phyloP scores from a whole-genome alignment of 2,888 invertebrate species.

The Drosophila suboccidentalis region DNA sequence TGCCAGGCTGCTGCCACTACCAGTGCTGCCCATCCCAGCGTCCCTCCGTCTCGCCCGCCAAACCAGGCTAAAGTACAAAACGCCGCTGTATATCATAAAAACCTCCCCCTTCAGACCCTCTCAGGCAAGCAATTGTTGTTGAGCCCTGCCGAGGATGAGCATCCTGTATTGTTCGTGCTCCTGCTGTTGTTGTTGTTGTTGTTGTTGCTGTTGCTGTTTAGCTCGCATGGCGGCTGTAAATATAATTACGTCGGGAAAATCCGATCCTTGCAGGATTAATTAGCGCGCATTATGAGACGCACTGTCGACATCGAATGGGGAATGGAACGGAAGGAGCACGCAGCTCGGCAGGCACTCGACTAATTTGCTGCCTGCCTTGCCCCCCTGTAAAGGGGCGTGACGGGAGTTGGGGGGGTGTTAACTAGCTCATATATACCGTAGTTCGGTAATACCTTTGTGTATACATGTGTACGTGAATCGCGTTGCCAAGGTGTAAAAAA shows the following conservation, averaged over 20 bases:
- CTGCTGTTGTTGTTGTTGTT: slow-evolving; percentile 27
- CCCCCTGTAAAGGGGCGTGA: background rate
- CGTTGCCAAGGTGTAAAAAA: slow-evolving; percentile 62
- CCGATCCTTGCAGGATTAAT: slow-evolving; percentile 86
- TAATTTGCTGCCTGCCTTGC: slow-evolving; percentile 49
- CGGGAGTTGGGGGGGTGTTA: slow-evolving; percentile 62
- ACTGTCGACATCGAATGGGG: slow-evolving; percentile 52
- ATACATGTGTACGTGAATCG: slow-evolving; percentile 68
- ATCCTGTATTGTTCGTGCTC: slow-evolving; percentile 24
- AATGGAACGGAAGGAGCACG: slow-evolving; percentile 22
- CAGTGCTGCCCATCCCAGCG: slow-evolving; percentile 16
- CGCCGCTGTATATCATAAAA: slow-evolving; percentile 62
- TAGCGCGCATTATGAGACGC: slow-evolving; percentile 85
- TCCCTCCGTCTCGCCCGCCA: background rate
- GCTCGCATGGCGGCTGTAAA: slow-evolving; percentile 81
- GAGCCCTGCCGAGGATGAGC: slow-evolving; percentile 27
- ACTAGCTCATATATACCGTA: slow-evolving; percentile 53
- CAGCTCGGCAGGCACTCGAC: slow-evolving; percentile 44
- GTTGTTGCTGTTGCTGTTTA: slow-evolving; percentile 39
- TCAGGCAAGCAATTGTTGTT: slow-evolving; percentile 28
- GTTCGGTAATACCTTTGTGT: slow-evolving; percentile 49
- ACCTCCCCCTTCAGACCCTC: slow-evolving; percentile 4
- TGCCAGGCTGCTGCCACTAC: slow-evolving; percentile 51
- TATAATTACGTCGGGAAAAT: slow-evolving; percentile 84
- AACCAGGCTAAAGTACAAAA: slow-evolving; percentile 25